phyloP scores from a whole-genome alignment of 2,888 invertebrate species.

The Margaritifera margaritifera region DNA sequence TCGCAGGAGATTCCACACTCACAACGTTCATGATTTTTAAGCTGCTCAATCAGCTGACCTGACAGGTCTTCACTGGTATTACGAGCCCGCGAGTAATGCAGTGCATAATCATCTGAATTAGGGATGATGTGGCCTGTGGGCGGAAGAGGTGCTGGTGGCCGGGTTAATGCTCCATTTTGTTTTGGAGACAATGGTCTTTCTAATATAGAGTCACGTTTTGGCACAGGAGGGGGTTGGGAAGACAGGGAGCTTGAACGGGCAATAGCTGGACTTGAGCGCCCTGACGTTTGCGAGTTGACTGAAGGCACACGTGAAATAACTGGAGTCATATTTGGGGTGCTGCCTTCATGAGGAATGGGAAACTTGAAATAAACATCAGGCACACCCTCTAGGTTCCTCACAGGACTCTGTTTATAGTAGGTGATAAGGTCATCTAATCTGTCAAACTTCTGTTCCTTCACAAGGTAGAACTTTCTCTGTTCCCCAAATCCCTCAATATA shows the following conservation, averaged over 20 bases:
- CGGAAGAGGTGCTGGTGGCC: constrained; percentile 47
- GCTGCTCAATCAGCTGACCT: constrained; percentile 44
- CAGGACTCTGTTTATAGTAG: constrained; percentile 38
- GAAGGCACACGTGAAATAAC: neutral
- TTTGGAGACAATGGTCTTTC: constrained; percentile 1
- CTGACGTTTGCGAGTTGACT: neutral
- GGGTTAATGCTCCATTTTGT: constrained; percentile 2
- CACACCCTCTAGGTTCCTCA: constrained; percentile 49
- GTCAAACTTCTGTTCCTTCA: constrained; percentile 46
- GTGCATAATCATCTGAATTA: constrained; percentile 22
- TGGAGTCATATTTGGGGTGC: neutral
- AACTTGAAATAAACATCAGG: constrained; percentile 38
- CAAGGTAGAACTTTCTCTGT: constrained; percentile 36
- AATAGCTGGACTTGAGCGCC: neutral
- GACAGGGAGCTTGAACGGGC: neutral
- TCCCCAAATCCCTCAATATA: constrained; percentile 29
- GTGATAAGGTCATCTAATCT: constrained; percentile 30
- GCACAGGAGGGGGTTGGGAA: neutral
- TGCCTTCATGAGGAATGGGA: constrained; percentile 13
- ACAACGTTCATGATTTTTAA: constrained; percentile 51
- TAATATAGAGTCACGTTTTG: neutral
- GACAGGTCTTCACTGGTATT: constrained; percentile 44
- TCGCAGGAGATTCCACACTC: constrained; percentile 57
- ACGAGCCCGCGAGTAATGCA: constrained; percentile 48
- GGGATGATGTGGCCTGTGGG: neutral